Conservation (phyloP, 2,113 vertebrate species). For the Dryoscopus gambensis region DNA sequence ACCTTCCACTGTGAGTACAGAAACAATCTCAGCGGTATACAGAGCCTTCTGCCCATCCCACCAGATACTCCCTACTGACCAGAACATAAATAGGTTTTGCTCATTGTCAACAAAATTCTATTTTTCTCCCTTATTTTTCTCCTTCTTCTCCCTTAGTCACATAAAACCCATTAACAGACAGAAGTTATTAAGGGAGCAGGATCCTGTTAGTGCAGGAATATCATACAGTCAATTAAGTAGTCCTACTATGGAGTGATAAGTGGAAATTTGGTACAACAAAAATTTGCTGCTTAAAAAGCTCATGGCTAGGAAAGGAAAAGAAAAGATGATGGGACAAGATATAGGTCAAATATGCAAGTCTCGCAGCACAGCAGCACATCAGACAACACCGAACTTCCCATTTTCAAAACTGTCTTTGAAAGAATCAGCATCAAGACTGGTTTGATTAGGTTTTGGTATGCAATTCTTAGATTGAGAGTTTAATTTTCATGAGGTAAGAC, state of each 20-base stretch:
- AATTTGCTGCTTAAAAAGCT: background rate
- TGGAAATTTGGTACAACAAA: background rate
- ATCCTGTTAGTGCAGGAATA: background rate
- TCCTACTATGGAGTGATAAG: background rate
- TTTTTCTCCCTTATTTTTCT: background rate
- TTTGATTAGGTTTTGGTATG: background rate
- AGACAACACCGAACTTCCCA: background rate
- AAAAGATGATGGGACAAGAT: background rate
- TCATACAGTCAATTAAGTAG: background rate
- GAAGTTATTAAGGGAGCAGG: background rate
- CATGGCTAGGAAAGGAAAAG: background rate
- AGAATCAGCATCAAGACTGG: background rate
- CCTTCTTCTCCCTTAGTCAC: background rate
- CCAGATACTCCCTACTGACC: background rate
- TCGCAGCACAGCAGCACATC: background rate
- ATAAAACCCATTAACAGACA: background rate
- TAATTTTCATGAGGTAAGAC: background rate
- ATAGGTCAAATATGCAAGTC: background rate
- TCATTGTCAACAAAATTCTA: background rate
- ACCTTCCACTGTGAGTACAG: background rate
- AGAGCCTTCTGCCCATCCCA: background rate
- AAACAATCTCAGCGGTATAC: background rate
- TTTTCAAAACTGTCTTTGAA: background rate
- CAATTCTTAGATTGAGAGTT: background rate
- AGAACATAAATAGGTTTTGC: background rate